Conservation (phyloP, 2,888 invertebrate species). For the Zaprionus lineosus region DNA sequence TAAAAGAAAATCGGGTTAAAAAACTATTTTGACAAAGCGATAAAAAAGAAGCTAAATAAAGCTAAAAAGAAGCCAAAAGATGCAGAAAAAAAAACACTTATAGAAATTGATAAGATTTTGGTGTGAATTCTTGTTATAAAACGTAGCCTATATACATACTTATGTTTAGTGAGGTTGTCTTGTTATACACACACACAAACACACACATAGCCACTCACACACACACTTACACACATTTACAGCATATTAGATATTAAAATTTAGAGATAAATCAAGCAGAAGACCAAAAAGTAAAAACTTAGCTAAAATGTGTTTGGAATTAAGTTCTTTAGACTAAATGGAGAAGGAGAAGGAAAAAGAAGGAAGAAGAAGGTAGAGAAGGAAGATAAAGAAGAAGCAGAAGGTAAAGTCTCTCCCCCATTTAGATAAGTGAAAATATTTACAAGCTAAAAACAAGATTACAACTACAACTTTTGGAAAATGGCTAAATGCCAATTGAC, state of each 20-base stretch:
- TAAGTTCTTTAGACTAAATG: constrained; percentile 24
- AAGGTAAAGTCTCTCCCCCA: constrained; percentile 10
- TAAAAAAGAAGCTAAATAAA: too few relatives aligned
- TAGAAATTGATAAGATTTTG: too few relatives aligned
- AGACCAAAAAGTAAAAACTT: constrained; percentile 52
- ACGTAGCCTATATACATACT: constrained; percentile 54
- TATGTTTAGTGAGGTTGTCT: constrained; percentile 76
- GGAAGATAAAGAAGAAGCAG: constrained; percentile 13
- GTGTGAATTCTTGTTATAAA: constrained; percentile 73
- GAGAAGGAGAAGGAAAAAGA: constrained; percentile 22
- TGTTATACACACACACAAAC: constrained; percentile 60
- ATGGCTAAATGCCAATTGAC: constrained; percentile 37
- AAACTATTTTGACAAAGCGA: constrained; percentile 69
- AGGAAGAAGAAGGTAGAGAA: constrained; percentile 8
- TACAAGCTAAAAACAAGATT: constrained; percentile 35
- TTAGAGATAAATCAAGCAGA: constrained; percentile 40
- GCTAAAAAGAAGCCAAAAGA: too few relatives aligned
- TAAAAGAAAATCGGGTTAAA: constrained; percentile 54
- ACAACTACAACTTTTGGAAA: constrained; percentile 18
- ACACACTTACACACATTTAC: constrained; percentile 39
- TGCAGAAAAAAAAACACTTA: too few relatives aligned
- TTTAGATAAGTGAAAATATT: constrained; percentile 52
- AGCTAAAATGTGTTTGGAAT: constrained; percentile 53
- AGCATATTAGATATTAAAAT: constrained; percentile 41
- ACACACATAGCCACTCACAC: constrained; percentile 18